Conservation (phyloP, 1,140 invertebrate genomes). For the Drosophila mayri region DNA sequence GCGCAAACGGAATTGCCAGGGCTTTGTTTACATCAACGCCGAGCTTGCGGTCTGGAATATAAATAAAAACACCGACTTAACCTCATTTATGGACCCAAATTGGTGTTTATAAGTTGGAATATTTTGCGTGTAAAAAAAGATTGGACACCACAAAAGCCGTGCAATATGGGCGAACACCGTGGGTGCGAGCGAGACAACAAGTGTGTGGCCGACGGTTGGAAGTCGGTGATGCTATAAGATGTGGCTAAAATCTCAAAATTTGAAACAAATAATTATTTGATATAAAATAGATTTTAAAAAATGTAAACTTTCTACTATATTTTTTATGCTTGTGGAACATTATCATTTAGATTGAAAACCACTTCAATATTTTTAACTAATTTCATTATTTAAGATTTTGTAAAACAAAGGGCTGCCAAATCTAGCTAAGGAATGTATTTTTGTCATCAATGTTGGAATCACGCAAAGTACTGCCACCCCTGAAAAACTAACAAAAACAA, state of each 20-base stretch:
- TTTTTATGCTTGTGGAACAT: too few relatives aligned
- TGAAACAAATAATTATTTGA: too few relatives aligned
- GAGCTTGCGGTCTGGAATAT: constrained; percentile 74
- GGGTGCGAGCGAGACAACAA: constrained; percentile 46
- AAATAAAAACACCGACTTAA: constrained; percentile 78
- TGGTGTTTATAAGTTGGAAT: constrained; percentile 70
- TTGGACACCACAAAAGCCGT: constrained; percentile 44
- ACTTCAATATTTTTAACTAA: too few relatives aligned
- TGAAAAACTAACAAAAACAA: constrained; percentile 4
- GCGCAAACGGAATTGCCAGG: background rate
- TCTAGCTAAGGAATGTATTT: background rate
- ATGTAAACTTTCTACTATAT: too few relatives aligned
- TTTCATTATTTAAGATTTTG: too few relatives aligned
- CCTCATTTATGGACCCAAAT: constrained; percentile 58
- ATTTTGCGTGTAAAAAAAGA: constrained; percentile 64
- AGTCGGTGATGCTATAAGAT: constrained; percentile 27
- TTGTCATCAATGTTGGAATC: constrained; percentile 9
- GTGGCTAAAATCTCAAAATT: background rate
- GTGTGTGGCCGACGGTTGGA: constrained; percentile 41
- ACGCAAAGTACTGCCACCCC: background rate
- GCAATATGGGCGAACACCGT: constrained; percentile 15
- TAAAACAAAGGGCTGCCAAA: background rate
- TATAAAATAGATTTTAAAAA: too few relatives aligned
- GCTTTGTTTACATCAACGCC: constrained; percentile 69
- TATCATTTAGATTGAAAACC: background rate